Conservation (phyloP, 2,888 invertebrate species). For the Torymus tubicola region DNA sequence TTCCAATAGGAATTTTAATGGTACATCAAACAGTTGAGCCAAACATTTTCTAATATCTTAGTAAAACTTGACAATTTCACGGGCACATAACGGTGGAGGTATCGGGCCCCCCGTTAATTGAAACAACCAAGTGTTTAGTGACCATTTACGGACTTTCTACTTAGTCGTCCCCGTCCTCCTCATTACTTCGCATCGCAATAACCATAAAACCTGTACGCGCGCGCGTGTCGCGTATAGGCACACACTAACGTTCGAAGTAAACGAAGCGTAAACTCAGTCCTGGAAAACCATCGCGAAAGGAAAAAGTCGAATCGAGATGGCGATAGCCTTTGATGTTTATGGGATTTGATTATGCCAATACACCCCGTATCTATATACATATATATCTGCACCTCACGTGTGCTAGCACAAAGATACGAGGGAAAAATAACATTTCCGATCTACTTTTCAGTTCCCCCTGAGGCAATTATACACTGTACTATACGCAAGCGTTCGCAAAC, state of each 20-base stretch:
- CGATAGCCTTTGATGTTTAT: constrained; percentile 67
- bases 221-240: background rate
- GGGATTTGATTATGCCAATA: constrained; percentile 66
- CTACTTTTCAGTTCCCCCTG: constrained; percentile 11
- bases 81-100: constrained; percentile 17
- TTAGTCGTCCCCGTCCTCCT: constrained; percentile 8
- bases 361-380: constrained; percentile 26
- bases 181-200: constrained; percentile 44
- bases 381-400: no score
- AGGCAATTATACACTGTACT: constrained; percentile 23
- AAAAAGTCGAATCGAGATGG: constrained; percentile 50
- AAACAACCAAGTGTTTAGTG: constrained; percentile 51
- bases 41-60: no score
- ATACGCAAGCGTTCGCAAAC: background rate
- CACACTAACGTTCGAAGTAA: background rate
- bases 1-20: no score
- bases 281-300: background rate
- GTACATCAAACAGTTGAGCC: no score
- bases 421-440: constrained; percentile 18
- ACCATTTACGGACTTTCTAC: constrained; percentile 41
- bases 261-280: no score
- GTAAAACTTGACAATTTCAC: no score
- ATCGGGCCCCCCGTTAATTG: constrained; percentile 33
- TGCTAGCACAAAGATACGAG: background rate
- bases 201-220: constrained; percentile 42